These are phyloP conservation scores for Imbricaverruca yamaguchii DNA, from an alignment of 2,888 invertebrate species.

Conservation along the genomic window DNA sequence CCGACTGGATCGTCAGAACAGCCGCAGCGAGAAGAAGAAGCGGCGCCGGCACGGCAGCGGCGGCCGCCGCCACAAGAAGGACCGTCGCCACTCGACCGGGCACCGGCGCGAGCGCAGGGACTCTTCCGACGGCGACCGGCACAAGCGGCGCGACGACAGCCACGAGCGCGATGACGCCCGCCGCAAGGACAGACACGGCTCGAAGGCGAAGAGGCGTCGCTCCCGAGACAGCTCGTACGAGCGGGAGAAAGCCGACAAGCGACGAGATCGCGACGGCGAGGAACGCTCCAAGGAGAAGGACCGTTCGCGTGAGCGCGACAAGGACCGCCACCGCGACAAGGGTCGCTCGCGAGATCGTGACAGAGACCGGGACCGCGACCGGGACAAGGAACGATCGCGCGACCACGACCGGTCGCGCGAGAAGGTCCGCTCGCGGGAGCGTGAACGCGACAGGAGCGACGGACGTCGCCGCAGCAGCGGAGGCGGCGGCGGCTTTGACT, in stretches of 20 bases:
- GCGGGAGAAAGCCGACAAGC: not conserved
- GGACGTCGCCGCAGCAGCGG: not conserved
- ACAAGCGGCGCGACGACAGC: not conserved
- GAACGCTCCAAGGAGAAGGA: not conserved
- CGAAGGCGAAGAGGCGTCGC: not conserved
- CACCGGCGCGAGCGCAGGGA: not conserved
- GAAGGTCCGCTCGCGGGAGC: not conserved
- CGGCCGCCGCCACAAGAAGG: constrained; percentile 1
- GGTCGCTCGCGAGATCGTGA: not conserved
- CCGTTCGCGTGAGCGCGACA: not conserved
- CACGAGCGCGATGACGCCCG: not conserved
- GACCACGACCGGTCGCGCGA: not conserved
- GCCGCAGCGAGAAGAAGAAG: not conserved
- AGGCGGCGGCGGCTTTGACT: constrained; percentile 13
- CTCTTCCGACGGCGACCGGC: not conserved
- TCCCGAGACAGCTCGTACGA: not conserved
- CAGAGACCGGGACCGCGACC: not conserved
- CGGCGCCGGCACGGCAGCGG: not conserved
- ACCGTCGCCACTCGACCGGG: not conserved
- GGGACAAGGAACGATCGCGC: not conserved
- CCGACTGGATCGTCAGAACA: not conserved
- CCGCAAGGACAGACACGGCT: not conserved
- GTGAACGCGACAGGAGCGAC: not conserved
- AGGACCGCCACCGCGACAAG: not conserved
- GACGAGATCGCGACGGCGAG: not conserved